Evolutionary conservation across 2,888 invertebrate species (phyloP).

Genomic region (Drosophila yooni): DNA sequence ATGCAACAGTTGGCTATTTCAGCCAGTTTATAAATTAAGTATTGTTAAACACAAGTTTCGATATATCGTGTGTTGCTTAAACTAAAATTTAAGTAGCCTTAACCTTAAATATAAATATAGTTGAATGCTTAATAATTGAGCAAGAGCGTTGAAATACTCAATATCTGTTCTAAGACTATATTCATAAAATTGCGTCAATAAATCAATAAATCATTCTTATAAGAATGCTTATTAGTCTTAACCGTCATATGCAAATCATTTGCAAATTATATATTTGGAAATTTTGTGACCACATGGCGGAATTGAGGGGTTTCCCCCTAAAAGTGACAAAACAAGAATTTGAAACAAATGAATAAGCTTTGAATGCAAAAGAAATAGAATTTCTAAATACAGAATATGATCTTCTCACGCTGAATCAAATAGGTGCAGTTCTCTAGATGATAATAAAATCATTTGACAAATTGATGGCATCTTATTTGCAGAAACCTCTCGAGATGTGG

Average conservation of each 20-base stretch:
- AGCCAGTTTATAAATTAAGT: background rate
- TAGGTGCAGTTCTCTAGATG: constrained; percentile 28
- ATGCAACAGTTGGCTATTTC: background rate
- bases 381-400: background rate
- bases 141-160: background rate
- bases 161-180: constrained; percentile 4
- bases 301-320: constrained; percentile 9
- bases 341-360: background rate
- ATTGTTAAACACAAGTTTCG: background rate
- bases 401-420: constrained; percentile 33
- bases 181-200: constrained; percentile 22
- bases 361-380: background rate
- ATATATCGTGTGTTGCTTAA: background rate
- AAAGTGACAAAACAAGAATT: background rate
- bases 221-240: constrained; percentile 3
- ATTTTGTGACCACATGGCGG: background rate
- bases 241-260: constrained; percentile 24
- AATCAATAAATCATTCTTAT: constrained; percentile 9
- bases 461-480: constrained; percentile 55
- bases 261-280: background rate
- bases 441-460: constrained; percentile 63
- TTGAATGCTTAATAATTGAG: background rate
- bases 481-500: constrained; percentile 38
- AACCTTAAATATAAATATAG: background rate
- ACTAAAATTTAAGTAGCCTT: background rate